These are phyloP conservation scores for Chloroceryle aenea DNA, from an alignment of 2,113 vertebrate genomes.

Conservation along the genomic window DNA sequence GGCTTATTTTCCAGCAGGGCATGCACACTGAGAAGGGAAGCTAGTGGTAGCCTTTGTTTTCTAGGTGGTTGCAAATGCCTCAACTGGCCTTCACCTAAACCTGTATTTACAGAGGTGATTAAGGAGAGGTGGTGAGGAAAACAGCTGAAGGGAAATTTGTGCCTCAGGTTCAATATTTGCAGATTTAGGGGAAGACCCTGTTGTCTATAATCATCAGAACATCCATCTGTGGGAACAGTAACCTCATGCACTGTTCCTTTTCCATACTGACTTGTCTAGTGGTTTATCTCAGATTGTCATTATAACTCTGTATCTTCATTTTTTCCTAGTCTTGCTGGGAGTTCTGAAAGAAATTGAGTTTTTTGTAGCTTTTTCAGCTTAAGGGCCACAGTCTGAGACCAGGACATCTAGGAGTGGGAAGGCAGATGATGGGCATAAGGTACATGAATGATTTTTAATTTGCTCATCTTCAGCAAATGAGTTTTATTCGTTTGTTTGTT, in stretches of 20 bases:
- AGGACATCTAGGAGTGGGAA: not conserved
- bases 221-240: not conserved
- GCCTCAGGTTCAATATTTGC: not conserved
- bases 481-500: not conserved
- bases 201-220: not conserved
- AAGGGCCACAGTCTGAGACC: fast-evolving
- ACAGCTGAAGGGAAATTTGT: not conserved
- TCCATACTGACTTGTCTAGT: not conserved
- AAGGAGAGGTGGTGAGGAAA: not conserved
- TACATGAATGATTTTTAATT: not conserved
- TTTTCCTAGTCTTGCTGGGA: not conserved
- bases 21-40: not conserved
- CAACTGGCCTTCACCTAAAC: not conserved
- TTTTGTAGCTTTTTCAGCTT: not conserved
- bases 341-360: not conserved
- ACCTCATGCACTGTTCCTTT: not conserved
- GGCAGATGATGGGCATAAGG: not conserved
- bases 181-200: not conserved
- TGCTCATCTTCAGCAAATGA: not conserved
- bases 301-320: not conserved
- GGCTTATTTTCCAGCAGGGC: not conserved
- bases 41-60: not conserved
- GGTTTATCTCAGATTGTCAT: not conserved
- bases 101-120: not conserved
- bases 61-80: not conserved